Evolutionary conservation across 1,140 invertebrate species (phyloP).

Genomic region (Patella vulgata): DNA sequence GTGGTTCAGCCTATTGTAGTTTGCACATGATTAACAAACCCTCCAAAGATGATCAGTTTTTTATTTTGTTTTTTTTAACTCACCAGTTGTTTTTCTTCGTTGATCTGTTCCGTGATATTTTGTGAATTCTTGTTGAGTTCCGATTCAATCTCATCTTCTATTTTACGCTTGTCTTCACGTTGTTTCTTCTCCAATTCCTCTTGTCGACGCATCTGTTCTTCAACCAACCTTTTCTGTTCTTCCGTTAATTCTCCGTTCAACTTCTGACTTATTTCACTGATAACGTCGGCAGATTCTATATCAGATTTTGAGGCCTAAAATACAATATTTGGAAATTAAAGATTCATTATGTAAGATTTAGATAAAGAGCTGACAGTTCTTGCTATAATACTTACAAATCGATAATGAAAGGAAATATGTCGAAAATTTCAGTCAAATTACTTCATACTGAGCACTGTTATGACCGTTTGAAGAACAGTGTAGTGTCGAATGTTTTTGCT

Average conservation of each 20-base stretch:
- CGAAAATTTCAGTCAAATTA: no score
- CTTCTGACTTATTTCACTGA: conserved; percentile 52
- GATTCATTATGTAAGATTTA: no score
- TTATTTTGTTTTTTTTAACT: conserved; percentile 21
- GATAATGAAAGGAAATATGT: no score
- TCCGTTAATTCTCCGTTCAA: conserved; percentile 44
- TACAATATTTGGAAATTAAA: neutral
- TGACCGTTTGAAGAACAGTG: no score
- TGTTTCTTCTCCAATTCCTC: conserved; percentile 49
- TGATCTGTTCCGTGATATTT: conserved; percentile 46
- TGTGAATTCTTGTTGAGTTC: conserved; percentile 38
- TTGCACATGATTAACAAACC: no score
- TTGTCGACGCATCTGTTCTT: conserved; percentile 45
- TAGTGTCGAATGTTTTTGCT: no score
- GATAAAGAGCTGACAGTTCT: no score
- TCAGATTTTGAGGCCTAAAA: conserved; percentile 51
- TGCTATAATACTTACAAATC: no score
- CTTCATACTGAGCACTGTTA: no score
- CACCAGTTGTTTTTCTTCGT: conserved; percentile 59
- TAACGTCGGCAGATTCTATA: conserved; percentile 50
- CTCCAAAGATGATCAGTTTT: no score
- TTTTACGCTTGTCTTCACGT: conserved; percentile 36
- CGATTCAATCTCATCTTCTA: conserved; percentile 39
- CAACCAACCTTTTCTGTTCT: conserved; percentile 48
- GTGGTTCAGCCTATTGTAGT: no score